phyloP scores from a whole-genome alignment of 2,113 vertebrate genomes.

The Cyanoderma ruficeps region DNA sequence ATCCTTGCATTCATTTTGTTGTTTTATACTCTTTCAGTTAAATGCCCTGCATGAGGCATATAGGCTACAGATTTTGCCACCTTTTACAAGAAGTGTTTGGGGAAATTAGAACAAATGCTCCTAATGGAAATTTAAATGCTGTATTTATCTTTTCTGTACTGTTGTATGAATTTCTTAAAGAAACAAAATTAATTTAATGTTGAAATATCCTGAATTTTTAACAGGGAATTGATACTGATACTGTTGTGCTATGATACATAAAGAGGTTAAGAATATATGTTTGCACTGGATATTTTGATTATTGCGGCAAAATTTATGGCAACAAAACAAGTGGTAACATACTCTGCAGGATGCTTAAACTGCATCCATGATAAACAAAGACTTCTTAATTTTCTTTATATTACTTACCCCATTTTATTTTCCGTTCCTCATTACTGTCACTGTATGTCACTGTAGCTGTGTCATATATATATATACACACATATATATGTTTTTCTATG shows the following conservation, averaged over 20 bases:
- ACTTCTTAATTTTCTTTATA: not conserved
- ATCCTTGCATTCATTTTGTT: constrained; percentile 3
- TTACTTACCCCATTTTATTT: not conserved
- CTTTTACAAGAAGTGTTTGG: not conserved
- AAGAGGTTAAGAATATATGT: not conserved
- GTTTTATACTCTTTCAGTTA: constrained; percentile 33
- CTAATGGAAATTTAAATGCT: constrained; percentile 17
- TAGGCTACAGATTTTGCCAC: not conserved
- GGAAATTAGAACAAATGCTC: constrained; percentile 15
- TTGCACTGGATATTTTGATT: not conserved
- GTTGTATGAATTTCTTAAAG: not conserved
- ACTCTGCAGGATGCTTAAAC: not conserved
- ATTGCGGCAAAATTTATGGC: not conserved
- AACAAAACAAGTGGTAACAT: not conserved
- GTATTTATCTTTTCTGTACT: not conserved
- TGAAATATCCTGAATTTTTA: not conserved
- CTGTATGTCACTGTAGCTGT: not conserved
- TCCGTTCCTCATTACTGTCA: not conserved
- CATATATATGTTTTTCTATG: not conserved
- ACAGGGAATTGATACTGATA: not conserved
- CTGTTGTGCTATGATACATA: not conserved
- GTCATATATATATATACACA: not conserved
- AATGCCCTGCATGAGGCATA: not conserved
- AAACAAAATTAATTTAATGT: not conserved
- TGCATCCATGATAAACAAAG: not conserved